phyloP scores from a whole-genome alignment of 2,113 vertebrate species.

The Craseonycteris thonglongyai region DNA sequence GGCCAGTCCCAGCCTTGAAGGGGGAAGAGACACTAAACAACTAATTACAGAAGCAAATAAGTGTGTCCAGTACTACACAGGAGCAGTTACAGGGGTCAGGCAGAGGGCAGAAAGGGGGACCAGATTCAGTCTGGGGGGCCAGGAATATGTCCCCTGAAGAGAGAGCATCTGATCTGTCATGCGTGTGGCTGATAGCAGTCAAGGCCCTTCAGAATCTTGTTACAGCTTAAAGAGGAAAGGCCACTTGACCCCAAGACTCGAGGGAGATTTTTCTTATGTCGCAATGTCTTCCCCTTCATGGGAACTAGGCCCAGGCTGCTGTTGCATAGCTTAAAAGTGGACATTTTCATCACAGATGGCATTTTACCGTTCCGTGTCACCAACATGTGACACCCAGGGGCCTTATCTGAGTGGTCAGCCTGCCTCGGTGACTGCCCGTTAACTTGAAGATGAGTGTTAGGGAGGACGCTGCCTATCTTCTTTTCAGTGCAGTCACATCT shows the following conservation, averaged over 20 bases:
- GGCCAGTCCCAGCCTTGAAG: neutral
- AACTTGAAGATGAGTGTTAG: neutral
- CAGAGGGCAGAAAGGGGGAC: neutral
- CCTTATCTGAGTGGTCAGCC: neutral
- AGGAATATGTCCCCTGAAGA: neutral
- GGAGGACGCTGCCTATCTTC: neutral
- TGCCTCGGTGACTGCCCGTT: neutral
- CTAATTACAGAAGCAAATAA: neutral
- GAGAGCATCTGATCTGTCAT: neutral
- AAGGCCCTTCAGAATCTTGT: neutral
- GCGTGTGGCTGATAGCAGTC: neutral
- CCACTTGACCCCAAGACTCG: neutral
- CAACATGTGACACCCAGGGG: neutral
- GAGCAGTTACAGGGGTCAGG: neutral
- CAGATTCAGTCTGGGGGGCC: neutral
- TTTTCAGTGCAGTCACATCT: neutral
- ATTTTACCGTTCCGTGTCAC: neutral
- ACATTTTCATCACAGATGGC: neutral
- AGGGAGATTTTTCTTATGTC: neutral
- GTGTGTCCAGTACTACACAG: neutral
- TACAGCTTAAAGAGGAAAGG: neutral
- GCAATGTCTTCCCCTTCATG: fast-evolving
- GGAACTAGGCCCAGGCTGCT: neutral
- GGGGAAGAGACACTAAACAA: neutral
- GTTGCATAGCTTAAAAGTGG: neutral